These are phyloP conservation scores for Drosophila sordidula DNA, from an alignment of 2,888 invertebrate genomes.

Conservation along the genomic window DNA sequence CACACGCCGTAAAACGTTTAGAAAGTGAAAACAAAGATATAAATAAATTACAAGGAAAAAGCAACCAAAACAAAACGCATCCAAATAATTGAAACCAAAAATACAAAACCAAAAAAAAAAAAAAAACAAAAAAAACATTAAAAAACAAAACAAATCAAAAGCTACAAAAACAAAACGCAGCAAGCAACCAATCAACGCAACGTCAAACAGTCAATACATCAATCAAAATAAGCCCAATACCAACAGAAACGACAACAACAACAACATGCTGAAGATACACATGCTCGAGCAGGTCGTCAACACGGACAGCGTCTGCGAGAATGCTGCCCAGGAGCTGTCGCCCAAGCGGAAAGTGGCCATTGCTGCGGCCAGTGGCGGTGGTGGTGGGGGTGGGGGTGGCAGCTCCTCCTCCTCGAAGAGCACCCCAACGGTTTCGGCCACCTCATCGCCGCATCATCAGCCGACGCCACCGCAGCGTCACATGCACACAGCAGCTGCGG, in stretches of 20 bases:
- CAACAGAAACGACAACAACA: constrained; percentile 4
- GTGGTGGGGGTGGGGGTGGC: constrained; percentile 57
- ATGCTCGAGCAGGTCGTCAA: constrained; percentile 91
- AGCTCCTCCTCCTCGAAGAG: constrained; percentile 67
- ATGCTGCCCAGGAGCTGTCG: constrained; percentile 67
- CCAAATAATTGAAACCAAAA: constrained; percentile 71
- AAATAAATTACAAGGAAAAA: constrained; percentile 17
- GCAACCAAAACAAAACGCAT: constrained; percentile 44
- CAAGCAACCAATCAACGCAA: constrained; percentile 32
- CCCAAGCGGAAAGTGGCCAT: constrained; percentile 70
- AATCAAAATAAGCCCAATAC: constrained; percentile 4
- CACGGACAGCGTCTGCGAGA: constrained; percentile 86
- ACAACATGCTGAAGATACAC: constrained; percentile 90
- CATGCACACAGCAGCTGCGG: constrained; percentile 58
- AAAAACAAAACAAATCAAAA: constrained; percentile 11
- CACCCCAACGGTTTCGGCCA: constrained; percentile 77
- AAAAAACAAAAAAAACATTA: constrained; percentile 16
- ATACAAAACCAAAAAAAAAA: constrained; percentile 25
- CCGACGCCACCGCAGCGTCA: constrained; percentile 78
- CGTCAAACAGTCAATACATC: constrained; percentile 21
- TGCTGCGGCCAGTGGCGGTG: constrained; percentile 37
- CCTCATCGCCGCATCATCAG: constrained; percentile 82
- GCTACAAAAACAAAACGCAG: constrained; percentile 19
- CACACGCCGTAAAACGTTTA: constrained; percentile 29
- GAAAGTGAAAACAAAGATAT: constrained; percentile 44